phyloP scores from a whole-genome alignment of 2,113 vertebrate species.

The Colius striatus region DNA sequence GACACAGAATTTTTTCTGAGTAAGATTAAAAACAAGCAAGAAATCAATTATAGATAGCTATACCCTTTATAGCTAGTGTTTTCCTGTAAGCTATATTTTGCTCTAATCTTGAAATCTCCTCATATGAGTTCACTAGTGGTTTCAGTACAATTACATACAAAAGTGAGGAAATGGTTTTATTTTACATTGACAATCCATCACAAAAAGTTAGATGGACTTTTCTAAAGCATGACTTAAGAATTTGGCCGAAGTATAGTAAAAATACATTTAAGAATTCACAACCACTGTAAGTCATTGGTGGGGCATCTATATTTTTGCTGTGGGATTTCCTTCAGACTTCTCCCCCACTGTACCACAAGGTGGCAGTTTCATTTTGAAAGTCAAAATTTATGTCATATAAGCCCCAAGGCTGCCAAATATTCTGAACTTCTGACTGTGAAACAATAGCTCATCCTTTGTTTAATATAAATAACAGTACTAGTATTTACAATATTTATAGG shows the following conservation, averaged over 20 bases:
- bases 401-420: background rate
- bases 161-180: background rate
- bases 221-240: background rate
- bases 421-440: background rate
- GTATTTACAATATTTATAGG: background rate
- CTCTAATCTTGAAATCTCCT: background rate
- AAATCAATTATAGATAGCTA: background rate
- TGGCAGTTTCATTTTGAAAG: constrained; percentile 56
- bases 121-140: background rate
- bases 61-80: background rate
- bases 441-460: background rate
- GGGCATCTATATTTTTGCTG: background rate
- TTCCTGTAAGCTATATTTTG: background rate
- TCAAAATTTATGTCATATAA: background rate
- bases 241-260: background rate
- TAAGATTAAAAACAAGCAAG: background rate
- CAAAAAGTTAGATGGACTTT: background rate
- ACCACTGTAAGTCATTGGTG: background rate
- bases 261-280: background rate
- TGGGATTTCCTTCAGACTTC: background rate
- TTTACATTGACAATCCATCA: background rate
- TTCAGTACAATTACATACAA: background rate
- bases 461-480: background rate
- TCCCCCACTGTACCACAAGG: background rate
- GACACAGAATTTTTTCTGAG: background rate